Conservation (phyloP, 2,113 vertebrate species). For the western clawed frog (Xenopus tropicalis) region DNA sequence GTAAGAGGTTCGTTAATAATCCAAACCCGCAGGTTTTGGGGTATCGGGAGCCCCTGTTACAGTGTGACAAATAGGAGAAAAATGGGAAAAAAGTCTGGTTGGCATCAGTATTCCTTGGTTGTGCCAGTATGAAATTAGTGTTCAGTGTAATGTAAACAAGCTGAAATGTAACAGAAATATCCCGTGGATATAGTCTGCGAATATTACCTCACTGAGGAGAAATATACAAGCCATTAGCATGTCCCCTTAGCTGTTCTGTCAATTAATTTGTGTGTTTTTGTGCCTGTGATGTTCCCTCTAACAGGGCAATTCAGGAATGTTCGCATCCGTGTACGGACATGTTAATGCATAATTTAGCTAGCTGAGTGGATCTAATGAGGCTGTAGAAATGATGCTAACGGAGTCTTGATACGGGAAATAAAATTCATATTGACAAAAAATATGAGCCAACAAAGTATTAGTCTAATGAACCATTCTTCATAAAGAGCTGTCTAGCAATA, state of each 20-base stretch:
- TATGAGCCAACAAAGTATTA: slow-evolving; percentile 40
- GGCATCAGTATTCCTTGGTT: no score
- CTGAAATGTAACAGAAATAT: not conserved
- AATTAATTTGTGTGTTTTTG: slow-evolving; percentile 23
- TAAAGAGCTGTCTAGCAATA: slow-evolving; percentile 28
- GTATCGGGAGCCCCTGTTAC: no score
- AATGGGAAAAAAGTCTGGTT: no score
- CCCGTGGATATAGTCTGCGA: not conserved
- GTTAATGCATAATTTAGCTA: slow-evolving; percentile 32
- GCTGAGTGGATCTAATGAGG: slow-evolving; percentile 35
- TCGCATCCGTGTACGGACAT: slow-evolving; percentile 19
- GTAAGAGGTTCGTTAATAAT: no score
- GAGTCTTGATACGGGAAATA: slow-evolving; percentile 25
- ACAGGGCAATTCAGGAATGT: not conserved
- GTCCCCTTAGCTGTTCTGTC: slow-evolving; percentile 3
- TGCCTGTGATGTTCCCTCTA: not conserved
- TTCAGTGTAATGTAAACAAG: not conserved
- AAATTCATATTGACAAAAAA: slow-evolving; percentile 35
- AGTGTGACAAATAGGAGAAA: no score
- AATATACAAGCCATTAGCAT: not conserved
- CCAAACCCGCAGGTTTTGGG: no score
- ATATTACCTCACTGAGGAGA: not conserved
- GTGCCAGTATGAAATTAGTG: no score
- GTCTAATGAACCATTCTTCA: slow-evolving; percentile 40
- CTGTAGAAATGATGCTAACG: slow-evolving; percentile 12